Evolutionary conservation across 2,888 invertebrate genomes (phyloP).

Genomic region (Epirrhoe alternata): DNA sequence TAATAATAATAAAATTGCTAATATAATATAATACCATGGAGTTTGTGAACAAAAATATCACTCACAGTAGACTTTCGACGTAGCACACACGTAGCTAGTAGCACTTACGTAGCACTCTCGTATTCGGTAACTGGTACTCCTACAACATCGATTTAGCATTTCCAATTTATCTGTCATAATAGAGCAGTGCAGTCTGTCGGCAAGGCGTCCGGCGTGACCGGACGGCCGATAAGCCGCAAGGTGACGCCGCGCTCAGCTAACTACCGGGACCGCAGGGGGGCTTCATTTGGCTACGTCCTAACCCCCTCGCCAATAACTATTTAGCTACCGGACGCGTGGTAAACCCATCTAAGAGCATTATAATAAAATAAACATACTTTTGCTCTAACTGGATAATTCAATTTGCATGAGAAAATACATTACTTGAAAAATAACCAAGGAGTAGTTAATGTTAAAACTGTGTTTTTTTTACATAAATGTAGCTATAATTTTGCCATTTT

Average conservation of each 20-base stretch:
- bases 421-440: too few relatives aligned
- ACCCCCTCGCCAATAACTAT: slow-evolving; percentile 45
- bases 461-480: too few relatives aligned
- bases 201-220: slow-evolving; percentile 58
- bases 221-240: slow-evolving; percentile 73
- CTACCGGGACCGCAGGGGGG: slow-evolving; percentile 59
- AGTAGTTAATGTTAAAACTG: too few relatives aligned
- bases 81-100: slow-evolving; percentile 1
- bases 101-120: neutral
- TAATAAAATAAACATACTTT: too few relatives aligned
- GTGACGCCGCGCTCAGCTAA: slow-evolving; percentile 64
- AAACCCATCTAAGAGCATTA: neutral
- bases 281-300: slow-evolving; percentile 55
- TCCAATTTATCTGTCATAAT: slow-evolving; percentile 47
- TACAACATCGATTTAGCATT: slow-evolving; percentile 48
- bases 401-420: too few relatives aligned
- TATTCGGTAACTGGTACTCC: slow-evolving; percentile 2
- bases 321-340: slow-evolving; percentile 17
- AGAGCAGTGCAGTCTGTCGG: slow-evolving; percentile 46
- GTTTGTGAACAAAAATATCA: too few relatives aligned
- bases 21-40: too few relatives aligned
- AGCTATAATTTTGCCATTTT: neutral
- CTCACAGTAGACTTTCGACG: neutral
- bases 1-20: too few relatives aligned
- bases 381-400: too few relatives aligned